Base-by-base conservation (phyloP, 2,113 vertebrate species). In the Cyprinodon brontotheroides region DNA sequence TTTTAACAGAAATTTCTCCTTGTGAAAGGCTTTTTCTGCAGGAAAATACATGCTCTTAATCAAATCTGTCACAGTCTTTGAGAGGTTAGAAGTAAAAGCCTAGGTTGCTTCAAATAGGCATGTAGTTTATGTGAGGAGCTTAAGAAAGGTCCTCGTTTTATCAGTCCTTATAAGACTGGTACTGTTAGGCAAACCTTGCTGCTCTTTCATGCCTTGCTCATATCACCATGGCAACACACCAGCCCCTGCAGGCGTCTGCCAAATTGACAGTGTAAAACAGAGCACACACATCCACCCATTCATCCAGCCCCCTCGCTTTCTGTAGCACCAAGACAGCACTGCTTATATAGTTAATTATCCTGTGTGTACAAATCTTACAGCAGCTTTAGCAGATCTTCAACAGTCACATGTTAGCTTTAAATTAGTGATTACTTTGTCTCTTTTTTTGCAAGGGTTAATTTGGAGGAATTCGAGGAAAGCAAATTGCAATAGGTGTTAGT, bases 151-250 rank as follows among this genome's bases (percentile, higher is more conserved):
- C 78, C 85, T 90, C 78, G 86, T 91, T 91, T 90, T 85, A 90
- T 91, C 90, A 78, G 89, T 91, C 89, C 90, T 93, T 91, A 92
- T 91, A 92, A 93, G 90, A 91, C 90, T 82, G 86, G 93, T 93
- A 89, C 90, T 94, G 91, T 93, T 89, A 91, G 91, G 91, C 90
- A 90, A 94, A 94, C 93, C 91, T 92, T 90, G 82, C 92, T 93
- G 92, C 91, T 92, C 93, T 94, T 94, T 94, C 91, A 93, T 93
- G 91, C 93, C 92, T 89, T 66, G 89, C 91, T 93, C 91, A 90
- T 93, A 92, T 94, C 92, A 88, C 94, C 94, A 94, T 94, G 91
- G 93, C 92, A 94, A 94, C 94, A 93, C 92, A 94, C 90, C 90
- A 94, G 91, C 91, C 93, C 92, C 93, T 92, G 91, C 93, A 93